These are phyloP conservation scores for Apamea crenata DNA, from an alignment of 2,888 invertebrate species.

Conservation along the genomic window DNA sequence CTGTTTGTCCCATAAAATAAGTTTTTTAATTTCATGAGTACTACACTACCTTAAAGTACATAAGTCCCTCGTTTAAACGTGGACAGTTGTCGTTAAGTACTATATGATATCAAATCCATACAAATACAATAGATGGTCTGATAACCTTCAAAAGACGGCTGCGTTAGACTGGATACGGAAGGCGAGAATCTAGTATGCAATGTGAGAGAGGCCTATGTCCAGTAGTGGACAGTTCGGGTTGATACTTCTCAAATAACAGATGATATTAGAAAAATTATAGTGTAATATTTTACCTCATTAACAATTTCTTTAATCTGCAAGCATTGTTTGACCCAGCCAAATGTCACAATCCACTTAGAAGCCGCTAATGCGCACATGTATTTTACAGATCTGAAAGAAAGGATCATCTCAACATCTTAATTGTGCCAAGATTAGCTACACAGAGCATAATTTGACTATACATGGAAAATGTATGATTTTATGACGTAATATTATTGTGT, in stretches of 20 bases:
- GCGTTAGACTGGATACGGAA: not conserved
- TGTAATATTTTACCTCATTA: slow-evolving; percentile 83
- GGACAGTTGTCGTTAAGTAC: not conserved
- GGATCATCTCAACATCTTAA: slow-evolving; percentile 25
- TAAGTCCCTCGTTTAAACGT: not conserved
- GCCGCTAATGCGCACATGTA: slow-evolving; percentile 90
- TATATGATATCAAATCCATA: not conserved
- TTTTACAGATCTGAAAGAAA: slow-evolving; percentile 85
- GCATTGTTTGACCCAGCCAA: slow-evolving; percentile 89
- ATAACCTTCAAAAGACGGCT: not conserved
- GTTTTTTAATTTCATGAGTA: not conserved
- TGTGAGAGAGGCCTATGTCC: too few species aligned
- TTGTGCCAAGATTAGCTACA: slow-evolving; percentile 6
- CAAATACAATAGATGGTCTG: not conserved
- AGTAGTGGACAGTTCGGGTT: not conserved
- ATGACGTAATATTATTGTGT: not conserved
- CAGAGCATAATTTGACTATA: not conserved
- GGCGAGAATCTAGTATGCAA: not conserved
- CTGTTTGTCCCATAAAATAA: not conserved
- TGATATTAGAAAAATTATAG: not conserved
- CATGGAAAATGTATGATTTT: slow-evolving; percentile 3
- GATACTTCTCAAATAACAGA: not conserved
- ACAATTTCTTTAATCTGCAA: slow-evolving; percentile 79
- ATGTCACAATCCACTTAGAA: slow-evolving; percentile 90
- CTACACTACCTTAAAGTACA: too few species aligned